Evolutionary conservation across 2,113 vertebrate genomes (phyloP), one percentile per base, ranked within the genome.

Genomic region (Patagioenas fasciata): DNA sequence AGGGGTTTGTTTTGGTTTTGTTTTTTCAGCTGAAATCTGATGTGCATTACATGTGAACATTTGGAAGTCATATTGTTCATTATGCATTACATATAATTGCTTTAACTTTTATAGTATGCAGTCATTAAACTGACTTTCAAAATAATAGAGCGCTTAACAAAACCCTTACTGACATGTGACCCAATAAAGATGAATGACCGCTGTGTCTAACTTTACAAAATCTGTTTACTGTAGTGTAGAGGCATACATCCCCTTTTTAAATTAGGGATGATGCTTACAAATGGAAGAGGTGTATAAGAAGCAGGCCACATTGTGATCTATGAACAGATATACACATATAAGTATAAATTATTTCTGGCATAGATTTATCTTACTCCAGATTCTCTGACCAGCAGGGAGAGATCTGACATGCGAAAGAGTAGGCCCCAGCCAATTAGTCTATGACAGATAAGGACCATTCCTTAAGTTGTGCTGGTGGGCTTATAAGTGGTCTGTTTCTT

Each of bases 41-140:
- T 79, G 80, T 75, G 48, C 48, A 94, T 92, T 96, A 95, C 56
- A 96, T 47, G 61, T 56, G 75, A 96, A 86, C 95, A 96, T 96
- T 95, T 97, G 94, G 96, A 95, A 96, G 42, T 92, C 67, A 91
- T 92, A 92, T 20, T 86, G 66, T 56, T 94, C 88, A 70, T 80
- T 91, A 24, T 62, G 66, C 73, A 60, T 51, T 62, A 89, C 42
- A 85, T 62, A 67, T 34, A 95, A 95, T 34, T 95, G 84, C 89
- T 90, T 91, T 61, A 95, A 90, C 88, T 95, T 88, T 91, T 67
- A 81, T 20, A 83, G 56, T 28, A 70, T n/a, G 83, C 57, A 95
- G 36, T 50, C 79, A 44, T 94, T 93, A 95, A 95, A 85, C 17
- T 73, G 66, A 47, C 80, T 96, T 77, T 44, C 74, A 75, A 64